These are phyloP conservation scores for Drosophila mettleri DNA, from an alignment of 2,888 invertebrate genomes.

Conservation along the genomic window DNA sequence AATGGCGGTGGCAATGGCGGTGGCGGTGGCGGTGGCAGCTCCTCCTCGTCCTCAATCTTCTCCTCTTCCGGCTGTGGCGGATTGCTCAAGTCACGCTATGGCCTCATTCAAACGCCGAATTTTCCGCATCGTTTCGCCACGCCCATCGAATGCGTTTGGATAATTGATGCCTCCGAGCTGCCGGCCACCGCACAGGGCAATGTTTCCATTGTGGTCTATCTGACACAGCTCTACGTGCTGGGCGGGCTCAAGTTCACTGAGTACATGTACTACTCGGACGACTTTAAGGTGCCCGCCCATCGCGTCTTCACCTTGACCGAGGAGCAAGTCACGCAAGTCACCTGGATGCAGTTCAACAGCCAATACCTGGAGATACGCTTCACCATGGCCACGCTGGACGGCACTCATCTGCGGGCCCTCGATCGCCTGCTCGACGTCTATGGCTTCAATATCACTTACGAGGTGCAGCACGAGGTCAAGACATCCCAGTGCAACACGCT, in stretches of 20 bases:
- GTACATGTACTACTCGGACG: constrained; percentile 90
- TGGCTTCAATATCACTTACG: constrained; percentile 97
- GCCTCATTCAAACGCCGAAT: constrained; percentile 92
- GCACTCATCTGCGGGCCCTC: constrained; percentile 93
- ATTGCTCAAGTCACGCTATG: constrained; percentile 88
- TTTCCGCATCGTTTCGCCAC: constrained; percentile 93
- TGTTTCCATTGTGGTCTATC: constrained; percentile 92
- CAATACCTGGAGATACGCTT: constrained; percentile 93
- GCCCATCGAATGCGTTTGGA: constrained; percentile 94
- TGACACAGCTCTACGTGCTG: constrained; percentile 94
- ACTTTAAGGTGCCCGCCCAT: constrained; percentile 89
- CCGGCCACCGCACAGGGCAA: constrained; percentile 86
- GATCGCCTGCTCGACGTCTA: constrained; percentile 93
- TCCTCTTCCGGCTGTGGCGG: constrained; percentile 87
- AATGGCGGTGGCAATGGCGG: constrained; percentile 12
- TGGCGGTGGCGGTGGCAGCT: constrained; percentile 13
- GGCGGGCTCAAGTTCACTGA: constrained; percentile 91
- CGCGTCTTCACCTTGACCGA: constrained; percentile 90
- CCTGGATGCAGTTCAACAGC: constrained; percentile 88
- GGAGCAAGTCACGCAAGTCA: constrained; percentile 89
- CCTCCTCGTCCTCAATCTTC: constrained; percentile 11
- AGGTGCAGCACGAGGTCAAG: constrained; percentile 88
- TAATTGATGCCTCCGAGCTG: constrained; percentile 91
- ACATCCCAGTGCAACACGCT: constrained; percentile 90
- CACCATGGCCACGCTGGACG: constrained; percentile 89